These are phyloP conservation scores for Maccullochella peelii DNA, from an alignment of 2,113 vertebrate genomes.

Conservation along the genomic window DNA sequence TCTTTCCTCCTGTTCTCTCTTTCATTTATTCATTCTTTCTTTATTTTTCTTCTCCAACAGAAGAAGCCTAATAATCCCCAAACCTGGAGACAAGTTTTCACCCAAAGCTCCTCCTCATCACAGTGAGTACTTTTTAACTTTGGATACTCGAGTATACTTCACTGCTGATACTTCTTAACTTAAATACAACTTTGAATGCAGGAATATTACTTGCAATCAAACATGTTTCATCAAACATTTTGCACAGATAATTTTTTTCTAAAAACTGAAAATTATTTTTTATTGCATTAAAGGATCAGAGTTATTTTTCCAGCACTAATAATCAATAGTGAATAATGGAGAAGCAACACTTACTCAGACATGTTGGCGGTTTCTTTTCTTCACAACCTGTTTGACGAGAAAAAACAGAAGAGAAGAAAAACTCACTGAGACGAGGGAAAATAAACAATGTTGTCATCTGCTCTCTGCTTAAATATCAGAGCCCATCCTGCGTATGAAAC, in stretches of 20 bases:
- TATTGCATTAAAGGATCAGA: not conserved
- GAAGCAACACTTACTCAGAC: conserved; percentile 81
- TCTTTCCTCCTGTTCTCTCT: no score
- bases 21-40: not conserved
- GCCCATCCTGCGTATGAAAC: conserved; percentile 9
- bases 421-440: conserved; percentile 66
- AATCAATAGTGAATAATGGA: not conserved
- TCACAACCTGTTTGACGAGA: conserved; percentile 54
- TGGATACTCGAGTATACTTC: not conserved
- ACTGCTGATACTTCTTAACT: not conserved
- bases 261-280: no score
- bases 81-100: not conserved
- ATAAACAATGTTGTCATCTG: conserved; percentile 50
- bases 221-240: not conserved
- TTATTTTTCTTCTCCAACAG: not conserved
- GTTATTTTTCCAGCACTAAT: not conserved
- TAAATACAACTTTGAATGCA: not conserved
- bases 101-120: not conserved
- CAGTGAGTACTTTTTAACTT: not conserved
- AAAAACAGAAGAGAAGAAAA: conserved; percentile 13
- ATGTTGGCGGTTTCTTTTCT: conserved; percentile 75
- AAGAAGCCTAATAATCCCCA: no score
- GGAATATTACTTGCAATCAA: not conserved
- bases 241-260: not conserved
- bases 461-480: conserved; percentile 32